Evolutionary conservation across 2,888 invertebrate species (phyloP), one percentile per base, ranked within the genome.

Genomic region (Sphaerophoria taeniata): DNA sequence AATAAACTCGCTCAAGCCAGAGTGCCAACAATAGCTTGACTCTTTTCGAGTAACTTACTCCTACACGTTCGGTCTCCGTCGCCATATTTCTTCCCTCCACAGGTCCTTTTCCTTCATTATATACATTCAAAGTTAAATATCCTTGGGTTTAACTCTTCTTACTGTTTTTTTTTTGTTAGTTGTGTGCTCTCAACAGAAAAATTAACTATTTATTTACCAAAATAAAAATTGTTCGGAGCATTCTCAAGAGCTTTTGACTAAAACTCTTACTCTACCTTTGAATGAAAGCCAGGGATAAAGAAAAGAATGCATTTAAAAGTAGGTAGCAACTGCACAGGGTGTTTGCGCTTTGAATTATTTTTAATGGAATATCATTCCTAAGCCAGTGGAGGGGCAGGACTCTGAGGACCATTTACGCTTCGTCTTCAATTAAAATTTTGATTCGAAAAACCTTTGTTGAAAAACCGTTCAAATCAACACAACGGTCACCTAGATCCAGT

Each of bases 161-260:
- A 61, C 36, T 53, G 3, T 53, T 53, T 9, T 53, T 53, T 24
- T 24, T 4, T 61, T 63, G 7, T 63, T 47, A 24, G 24, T 24
- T 5, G 65, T 78, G 78, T 72, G 56, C 74, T 74, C 51, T 78
- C 73, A 78, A 78, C 45, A 74, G 70, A 63, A 63, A 78, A 83
- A 78, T 78, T 83, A 78, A 78, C 63, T 53, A 70, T 69, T 72
- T 73, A 69, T 65, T 60, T 36, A 24, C 31, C 49, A 51, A 45
- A 70, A 70, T 39, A 60, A 39, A 75, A 60, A 47, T 33, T 47
- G 4, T 53, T 71, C 11, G 2, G 24, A 49, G 58, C 33, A 47
- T 63, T 31, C 63, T 47, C 47, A 47, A 65, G 43, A 49, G 16
- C 43, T 31, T 78, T 16, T 65, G 56, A 51, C 53, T 45, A 36